Evolutionary conservation across 2,797 vertebrate species (phyloP), one percentile per base, ranked within the genome.

Genomic region (Hoplostethus atlanticus): DNA sequence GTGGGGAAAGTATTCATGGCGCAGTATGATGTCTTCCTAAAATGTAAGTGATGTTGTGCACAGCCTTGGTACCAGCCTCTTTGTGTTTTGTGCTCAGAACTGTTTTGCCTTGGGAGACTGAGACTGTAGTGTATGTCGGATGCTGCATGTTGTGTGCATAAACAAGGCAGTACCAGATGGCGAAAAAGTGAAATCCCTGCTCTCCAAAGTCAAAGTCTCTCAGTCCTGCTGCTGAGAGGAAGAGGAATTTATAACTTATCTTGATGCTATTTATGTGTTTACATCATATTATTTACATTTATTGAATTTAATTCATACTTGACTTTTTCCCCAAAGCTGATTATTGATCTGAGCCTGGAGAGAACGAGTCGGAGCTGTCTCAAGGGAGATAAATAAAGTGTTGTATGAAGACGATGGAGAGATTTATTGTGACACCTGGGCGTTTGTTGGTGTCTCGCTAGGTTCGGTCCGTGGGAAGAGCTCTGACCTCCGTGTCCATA

Each of bases 71-170:
- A 54, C 13, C 70, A 73, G 70, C 68, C 40, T 74, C n/a, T 70
- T 60, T 58, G 31, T 76, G 50, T 64, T 73, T 76, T 73, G 56
- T 71, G 61, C 40, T 36, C n/a, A 17, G 57, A 67, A 57, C 9
- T 16, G 15, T 66, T 73, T 57, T 58, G 56, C 47, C 53, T 83
- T 25, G 2, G 53, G 75, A 69, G 53, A 73, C 53, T 72, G n/a
- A 54, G 47, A 47, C 46, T 69, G 69, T 66, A 84, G 71, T 79
- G 62, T 54, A 77, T 84, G 77, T 84, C 72, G 74, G 74, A 84
- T 81, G 73, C 77, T 86, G 87, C 84, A 86, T 87, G 88, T 77
- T 87, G 70, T 79, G 57, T 79, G 67, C 64, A 42, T 78, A 76
- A 82, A 86, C 68, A 65, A 76, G 61, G 36, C 0, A 75, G 64